Evolutionary conservation across 2,797 vertebrate species (phyloP).

Genomic region (Nyctalus aviator): DNA sequence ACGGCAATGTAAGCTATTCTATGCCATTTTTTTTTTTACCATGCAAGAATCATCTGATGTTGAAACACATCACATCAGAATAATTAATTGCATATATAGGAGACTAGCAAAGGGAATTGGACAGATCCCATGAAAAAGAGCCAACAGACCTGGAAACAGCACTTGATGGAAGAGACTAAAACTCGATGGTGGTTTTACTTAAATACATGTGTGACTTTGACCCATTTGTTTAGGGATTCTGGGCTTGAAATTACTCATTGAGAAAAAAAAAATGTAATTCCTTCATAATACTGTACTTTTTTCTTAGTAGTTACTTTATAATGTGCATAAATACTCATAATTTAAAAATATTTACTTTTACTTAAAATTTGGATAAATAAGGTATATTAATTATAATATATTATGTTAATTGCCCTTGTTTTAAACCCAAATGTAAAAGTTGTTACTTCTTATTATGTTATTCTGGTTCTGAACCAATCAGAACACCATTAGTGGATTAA

Average conservation of each 20-base stretch:
- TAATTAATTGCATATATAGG: background rate
- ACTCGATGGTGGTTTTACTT: background rate
- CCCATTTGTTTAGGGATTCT: background rate
- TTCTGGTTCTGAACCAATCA: background rate
- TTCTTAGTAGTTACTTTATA: background rate
- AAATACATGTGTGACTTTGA: background rate
- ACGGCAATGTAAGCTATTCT: background rate
- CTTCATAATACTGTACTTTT: background rate
- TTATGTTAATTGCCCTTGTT: background rate
- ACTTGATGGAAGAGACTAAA: background rate
- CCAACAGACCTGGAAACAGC: background rate
- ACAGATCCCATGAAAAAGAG: background rate
- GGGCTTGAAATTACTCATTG: background rate
- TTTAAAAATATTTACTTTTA: conserved; percentile 16
- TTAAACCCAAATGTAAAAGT: background rate
- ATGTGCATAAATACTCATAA: background rate
- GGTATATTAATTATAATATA: background rate
- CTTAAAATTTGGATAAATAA: background rate
- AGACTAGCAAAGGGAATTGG: background rate
- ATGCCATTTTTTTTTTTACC: background rate
- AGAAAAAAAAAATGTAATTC: background rate
- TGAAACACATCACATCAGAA: background rate
- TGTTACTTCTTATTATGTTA: background rate
- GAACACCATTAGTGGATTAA: background rate
- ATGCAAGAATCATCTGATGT: background rate